Evolutionary conservation across 1,140 invertebrate species (phyloP), one percentile per base, ranked within the genome.

Genomic region (Sarcophaga peregrina): DNA sequence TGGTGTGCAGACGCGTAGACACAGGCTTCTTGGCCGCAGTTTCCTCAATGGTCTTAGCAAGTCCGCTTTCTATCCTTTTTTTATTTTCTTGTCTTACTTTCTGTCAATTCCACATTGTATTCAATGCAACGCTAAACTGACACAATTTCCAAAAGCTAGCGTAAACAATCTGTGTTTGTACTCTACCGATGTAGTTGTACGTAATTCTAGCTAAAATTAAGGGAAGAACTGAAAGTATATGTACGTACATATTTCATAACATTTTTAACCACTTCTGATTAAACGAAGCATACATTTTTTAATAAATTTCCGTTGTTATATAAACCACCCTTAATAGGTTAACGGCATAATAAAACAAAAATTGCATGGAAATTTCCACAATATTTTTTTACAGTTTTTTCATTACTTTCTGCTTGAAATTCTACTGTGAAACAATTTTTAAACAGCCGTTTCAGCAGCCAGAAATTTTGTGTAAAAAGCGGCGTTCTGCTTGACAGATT

Each of bases 251-350:
- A 3, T n/a, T 58, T 13, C 13, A 2, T 13, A 68, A 25, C n/a
- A 58, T 13, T 4, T 20, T 68, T 25, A 68, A 68, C 62, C 62
- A n/a, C 17, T 68, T 68, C 17, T 17, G 20, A 8, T 25, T 20
- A 20, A 68, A 20, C 9, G 8, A 8, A 68, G n/a, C 54, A 58
- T 58, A 58, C n/a, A 68, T 25, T 68, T 68, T 20, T 37, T 37
- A 37, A 20, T 17, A 10, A 6, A 17, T 68, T 68, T 68, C 17
- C n/a, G 10, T 15, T 58, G 20, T 68, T 68, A 68, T 68, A 68
- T 68, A 68, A 68, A 17, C 15, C n/a, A 68, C 62, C 62, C 62
- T 68, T 68, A 68, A 68, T 68, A 68, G 62, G 62, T 68, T 68
- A 68, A 68, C 20, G 9, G 17, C n/a, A 68, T 8, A 17, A 37